These are phyloP conservation scores for Halcyon leucocephala DNA, from an alignment of 2,797 vertebrate species.

Conservation along the genomic window DNA sequence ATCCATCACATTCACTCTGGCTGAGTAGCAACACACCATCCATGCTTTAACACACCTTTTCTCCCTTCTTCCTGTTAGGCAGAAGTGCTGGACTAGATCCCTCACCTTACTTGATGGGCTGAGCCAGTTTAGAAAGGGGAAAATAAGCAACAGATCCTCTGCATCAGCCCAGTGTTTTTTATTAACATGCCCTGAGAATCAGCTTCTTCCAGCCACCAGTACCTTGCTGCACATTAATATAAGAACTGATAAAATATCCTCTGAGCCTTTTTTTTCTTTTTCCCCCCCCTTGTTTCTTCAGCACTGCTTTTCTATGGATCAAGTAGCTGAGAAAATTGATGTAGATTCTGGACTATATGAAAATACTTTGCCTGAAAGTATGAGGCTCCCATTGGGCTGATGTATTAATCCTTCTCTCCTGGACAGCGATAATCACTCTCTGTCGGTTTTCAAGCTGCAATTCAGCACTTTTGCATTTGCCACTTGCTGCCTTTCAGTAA, in stretches of 20 bases:
- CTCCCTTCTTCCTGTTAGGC: neutral
- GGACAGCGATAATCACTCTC: slow-evolving; percentile 41
- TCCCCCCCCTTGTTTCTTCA: neutral
- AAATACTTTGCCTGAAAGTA: neutral
- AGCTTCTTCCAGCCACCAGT: neutral
- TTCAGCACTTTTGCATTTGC: slow-evolving; percentile 26
- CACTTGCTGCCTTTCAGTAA: neutral
- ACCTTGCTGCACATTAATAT: neutral
- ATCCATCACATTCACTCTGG: slow-evolving; percentile 29
- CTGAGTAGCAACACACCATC: neutral
- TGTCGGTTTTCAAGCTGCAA: neutral
- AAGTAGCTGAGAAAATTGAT: neutral
- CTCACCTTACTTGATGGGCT: neutral
- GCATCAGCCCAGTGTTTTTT: neutral
- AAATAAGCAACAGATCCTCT: neutral
- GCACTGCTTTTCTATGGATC: neutral
- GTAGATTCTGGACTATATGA: neutral
- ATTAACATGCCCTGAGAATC: neutral
- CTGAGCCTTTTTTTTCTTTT: neutral
- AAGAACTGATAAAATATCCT: neutral
- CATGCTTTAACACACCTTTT: neutral
- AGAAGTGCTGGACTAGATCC: neutral
- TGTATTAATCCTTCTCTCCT: slow-evolving; percentile 45
- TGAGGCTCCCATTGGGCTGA: neutral
- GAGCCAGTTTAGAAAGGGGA: neutral